Conservation (phyloP, 1,140 invertebrate species). For the Philaenus spumarius region DNA sequence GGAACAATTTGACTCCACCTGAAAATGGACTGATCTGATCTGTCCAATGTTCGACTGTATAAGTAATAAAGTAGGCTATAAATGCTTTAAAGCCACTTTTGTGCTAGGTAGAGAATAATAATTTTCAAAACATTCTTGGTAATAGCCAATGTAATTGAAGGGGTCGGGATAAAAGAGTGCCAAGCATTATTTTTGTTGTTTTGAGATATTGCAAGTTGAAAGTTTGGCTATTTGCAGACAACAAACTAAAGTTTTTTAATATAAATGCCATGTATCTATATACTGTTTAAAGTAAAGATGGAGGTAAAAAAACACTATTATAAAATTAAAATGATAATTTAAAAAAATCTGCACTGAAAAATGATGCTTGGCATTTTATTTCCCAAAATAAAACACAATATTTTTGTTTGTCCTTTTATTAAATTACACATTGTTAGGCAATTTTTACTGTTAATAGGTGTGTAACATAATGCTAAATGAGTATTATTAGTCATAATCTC, state of each 20-base stretch:
- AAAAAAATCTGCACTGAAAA: neutral
- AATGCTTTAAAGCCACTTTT: no score
- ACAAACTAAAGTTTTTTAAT: neutral
- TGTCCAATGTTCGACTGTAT: no score
- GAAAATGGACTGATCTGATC: no score
- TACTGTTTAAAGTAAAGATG: neutral
- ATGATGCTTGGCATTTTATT: conserved; percentile 1
- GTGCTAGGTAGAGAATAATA: no score
- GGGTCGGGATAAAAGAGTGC: no score
- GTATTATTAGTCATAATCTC: neutral
- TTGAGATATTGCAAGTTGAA: no score
- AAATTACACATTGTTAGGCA: neutral
- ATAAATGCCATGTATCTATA: neutral
- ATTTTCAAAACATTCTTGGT: no score
- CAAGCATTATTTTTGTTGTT: no score
- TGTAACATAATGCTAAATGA: neutral
- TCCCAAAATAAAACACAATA: neutral
- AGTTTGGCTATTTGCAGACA: no score
- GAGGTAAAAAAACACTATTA: neutral
- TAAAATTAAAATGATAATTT: neutral
- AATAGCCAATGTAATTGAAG: no score
- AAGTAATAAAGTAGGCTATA: no score
- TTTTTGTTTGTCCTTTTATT: neutral
- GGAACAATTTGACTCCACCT: no score
- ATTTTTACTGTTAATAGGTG: neutral